Conservation (phyloP, 2,113 vertebrate species). For the Otus sunia region DNA sequence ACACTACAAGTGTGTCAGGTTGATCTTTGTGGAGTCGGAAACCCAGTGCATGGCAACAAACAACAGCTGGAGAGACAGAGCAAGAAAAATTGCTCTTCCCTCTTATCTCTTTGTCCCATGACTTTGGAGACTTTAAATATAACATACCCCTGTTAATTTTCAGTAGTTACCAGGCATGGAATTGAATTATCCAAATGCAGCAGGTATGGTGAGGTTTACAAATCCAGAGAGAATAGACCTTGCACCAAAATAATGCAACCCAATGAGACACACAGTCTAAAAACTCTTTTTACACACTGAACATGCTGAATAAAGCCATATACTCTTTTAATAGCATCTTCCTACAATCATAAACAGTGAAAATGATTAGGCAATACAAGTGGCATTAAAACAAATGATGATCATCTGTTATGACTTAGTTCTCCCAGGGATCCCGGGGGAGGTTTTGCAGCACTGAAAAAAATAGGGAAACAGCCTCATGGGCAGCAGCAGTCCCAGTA, state of each 20-base stretch:
- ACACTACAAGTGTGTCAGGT: background rate
- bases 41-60: background rate
- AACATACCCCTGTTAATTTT: background rate
- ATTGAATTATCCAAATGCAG: background rate
- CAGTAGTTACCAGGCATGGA: background rate
- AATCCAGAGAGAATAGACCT: background rate
- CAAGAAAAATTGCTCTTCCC: background rate
- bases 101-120: fast-evolving
- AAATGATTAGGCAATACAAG: background rate
- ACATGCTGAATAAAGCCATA: background rate
- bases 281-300: background rate
- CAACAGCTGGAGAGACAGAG: background rate
- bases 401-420: background rate
- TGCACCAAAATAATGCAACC: background rate
- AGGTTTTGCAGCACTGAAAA: background rate
- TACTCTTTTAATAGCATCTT: background rate
- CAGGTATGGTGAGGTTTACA: background rate
- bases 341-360: background rate
- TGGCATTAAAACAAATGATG: background rate
- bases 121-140: background rate
- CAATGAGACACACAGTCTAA: background rate
- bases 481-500: background rate
- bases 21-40: background rate
- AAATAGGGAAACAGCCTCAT: background rate
- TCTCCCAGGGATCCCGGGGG: background rate